Percentiles rank a stretch among this genome's conserved stretches.
Evolutionary conservation across 2,113 vertebrate genomes (phyloP).

Genomic region (Nothobranchius furzeri): DNA sequence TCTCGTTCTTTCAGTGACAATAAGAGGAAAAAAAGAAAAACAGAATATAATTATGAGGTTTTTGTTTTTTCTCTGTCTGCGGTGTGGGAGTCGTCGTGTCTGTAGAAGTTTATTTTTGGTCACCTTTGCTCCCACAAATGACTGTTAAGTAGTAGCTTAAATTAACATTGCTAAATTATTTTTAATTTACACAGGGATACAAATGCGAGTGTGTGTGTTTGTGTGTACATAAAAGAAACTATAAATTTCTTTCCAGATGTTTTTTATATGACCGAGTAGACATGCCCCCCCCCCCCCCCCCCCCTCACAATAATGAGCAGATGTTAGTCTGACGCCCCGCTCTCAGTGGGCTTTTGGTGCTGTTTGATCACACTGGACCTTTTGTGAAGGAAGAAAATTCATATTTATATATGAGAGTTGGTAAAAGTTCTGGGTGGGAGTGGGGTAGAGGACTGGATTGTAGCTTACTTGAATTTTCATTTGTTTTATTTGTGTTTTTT

Average conservation of each 20-base stretch:
- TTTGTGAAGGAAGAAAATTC: constrained; percentile 22
- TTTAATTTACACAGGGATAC: constrained; percentile 78
- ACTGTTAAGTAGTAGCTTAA: constrained; percentile 82
- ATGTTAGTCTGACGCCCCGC: constrained; percentile 52
- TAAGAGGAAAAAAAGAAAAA: constrained; percentile 19
- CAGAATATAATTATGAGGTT: constrained; percentile 36
- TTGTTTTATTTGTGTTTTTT: constrained; percentile 2
- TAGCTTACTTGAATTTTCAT: constrained; percentile 79
- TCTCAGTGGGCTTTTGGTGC: constrained; percentile 74
- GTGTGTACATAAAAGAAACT: constrained; percentile 68
- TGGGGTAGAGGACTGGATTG: constrained; percentile 56
- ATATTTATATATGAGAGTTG: constrained; percentile 51
- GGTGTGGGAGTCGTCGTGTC: constrained; percentile 55
- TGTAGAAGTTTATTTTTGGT: constrained; percentile 62
- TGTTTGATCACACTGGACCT: constrained; percentile 82
- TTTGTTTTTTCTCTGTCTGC: constrained; percentile 65
- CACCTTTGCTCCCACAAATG: constrained; percentile 74
- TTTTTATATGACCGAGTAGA: constrained; percentile 49
- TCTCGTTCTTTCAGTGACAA: constrained; percentile 61
- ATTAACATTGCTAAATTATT: constrained; percentile 81
- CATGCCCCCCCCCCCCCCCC: constrained; percentile 31
- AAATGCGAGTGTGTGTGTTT: constrained; percentile 33
- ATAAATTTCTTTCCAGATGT: constrained; percentile 72
- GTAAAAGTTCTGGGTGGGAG: constrained; percentile 43
- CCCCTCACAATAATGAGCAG: constrained; percentile 39